These are phyloP conservation scores for Callinectes sapidus DNA, from an alignment of 2,888 invertebrate genomes.

Conservation along the genomic window DNA sequence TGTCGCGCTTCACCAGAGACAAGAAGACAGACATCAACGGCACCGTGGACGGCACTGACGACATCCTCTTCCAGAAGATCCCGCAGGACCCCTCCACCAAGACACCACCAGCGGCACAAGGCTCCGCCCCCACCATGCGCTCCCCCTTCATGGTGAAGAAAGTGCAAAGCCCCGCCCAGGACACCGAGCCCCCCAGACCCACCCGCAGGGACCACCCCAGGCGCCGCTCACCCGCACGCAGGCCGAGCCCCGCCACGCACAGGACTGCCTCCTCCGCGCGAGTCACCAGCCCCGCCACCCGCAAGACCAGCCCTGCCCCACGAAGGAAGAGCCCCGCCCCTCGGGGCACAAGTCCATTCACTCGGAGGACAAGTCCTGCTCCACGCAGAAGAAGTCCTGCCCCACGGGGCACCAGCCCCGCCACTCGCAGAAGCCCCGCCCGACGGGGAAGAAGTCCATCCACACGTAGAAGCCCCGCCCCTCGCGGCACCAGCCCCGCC, in stretches of 20 bases:
- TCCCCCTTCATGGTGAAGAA: constrained; percentile 71
- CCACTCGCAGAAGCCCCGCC: constrained; percentile 7
- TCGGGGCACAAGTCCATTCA: neutral
- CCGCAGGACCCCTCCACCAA: constrained; percentile 42
- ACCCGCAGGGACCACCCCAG: constrained; percentile 49
- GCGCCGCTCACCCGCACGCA: constrained; percentile 41
- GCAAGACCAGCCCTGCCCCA: neutral
- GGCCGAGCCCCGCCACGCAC: neutral
- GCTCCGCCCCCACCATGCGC: constrained; percentile 54
- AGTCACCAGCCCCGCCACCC: neutral
- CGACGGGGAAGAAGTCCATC: neutral
- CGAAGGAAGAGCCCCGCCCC: neutral
- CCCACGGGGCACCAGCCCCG: neutral
- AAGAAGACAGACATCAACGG: constrained; percentile 70
- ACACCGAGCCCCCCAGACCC: constrained; percentile 15
- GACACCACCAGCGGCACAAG: neutral
- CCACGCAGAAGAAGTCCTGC: neutral
- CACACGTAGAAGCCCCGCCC: neutral
- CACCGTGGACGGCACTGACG: constrained; percentile 71
- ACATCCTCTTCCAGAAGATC: constrained; percentile 69
- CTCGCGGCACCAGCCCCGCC: neutral
- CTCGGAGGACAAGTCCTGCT: neutral
- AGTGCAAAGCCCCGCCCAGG: constrained; percentile 36
- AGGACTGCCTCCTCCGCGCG: constrained; percentile 17
- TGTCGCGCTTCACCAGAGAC: constrained; percentile 69